Evolutionary conservation across 2,888 invertebrate genomes (phyloP).

Genomic region (Drosophila aldrichi): DNA sequence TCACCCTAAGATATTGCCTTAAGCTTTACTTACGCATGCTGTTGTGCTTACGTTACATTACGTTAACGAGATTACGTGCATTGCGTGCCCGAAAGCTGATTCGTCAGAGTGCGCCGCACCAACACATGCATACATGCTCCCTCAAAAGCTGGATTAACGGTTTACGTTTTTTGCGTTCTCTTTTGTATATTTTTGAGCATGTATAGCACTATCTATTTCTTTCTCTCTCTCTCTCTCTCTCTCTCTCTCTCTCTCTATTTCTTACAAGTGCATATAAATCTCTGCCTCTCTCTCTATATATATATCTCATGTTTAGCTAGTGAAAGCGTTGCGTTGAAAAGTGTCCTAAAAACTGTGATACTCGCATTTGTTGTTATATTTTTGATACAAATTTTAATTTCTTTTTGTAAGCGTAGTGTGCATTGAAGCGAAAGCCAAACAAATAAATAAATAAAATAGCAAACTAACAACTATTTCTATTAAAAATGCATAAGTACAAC

Average conservation of each 20-base stretch:
- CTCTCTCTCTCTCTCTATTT: slow-evolving; percentile 25
- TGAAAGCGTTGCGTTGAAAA: slow-evolving; percentile 68
- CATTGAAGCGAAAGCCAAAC: slow-evolving; percentile 72
- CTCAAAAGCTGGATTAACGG: slow-evolving; percentile 31
- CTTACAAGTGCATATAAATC: slow-evolving; percentile 29
- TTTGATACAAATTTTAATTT: slow-evolving; percentile 40
- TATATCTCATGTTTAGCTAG: slow-evolving; percentile 75
- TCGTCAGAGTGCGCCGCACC: slow-evolving; percentile 35
- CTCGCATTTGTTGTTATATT: slow-evolving; percentile 65
- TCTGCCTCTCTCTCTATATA: slow-evolving; percentile 43
- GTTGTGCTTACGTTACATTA: slow-evolving; percentile 53
- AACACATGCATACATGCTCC: slow-evolving; percentile 33
- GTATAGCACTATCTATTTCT: slow-evolving; percentile 61
- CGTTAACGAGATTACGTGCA: slow-evolving; percentile 38
- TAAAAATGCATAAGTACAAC: slow-evolving; percentile 72
- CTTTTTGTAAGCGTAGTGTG: slow-evolving; percentile 76
- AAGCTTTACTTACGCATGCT: slow-evolving; percentile 61
- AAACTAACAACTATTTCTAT: slow-evolving; percentile 75
- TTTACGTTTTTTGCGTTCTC: slow-evolving; percentile 57
- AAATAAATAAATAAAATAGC: slow-evolving; percentile 79
- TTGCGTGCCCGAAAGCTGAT: slow-evolving; percentile 44
- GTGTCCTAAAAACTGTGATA: slow-evolving; percentile 69
- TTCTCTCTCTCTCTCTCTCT: slow-evolving; percentile 31
- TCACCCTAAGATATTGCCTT: slow-evolving; percentile 51
- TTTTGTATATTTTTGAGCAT: slow-evolving; percentile 75